Conservation (phyloP, 2,797 vertebrate species). For the Galaxias olidus region DNA sequence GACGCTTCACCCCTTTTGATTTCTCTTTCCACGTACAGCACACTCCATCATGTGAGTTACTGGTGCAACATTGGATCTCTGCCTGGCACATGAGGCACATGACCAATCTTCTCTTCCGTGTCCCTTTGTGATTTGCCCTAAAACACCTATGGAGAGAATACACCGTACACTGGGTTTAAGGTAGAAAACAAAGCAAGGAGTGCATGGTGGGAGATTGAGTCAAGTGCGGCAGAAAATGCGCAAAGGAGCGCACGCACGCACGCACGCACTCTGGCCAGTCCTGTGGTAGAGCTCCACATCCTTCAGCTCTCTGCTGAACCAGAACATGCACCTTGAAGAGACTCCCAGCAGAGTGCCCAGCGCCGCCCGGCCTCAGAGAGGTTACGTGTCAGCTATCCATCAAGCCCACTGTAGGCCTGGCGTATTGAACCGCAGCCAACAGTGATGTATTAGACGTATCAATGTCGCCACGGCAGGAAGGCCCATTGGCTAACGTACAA, state of each 20-base stretch:
- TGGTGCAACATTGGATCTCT: constrained; percentile 26
- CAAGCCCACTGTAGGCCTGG: constrained; percentile 49
- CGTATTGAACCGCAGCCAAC: constrained; percentile 37
- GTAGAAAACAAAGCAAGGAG: too few relatives aligned
- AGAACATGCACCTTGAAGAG: not conserved
- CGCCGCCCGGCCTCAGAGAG: constrained; percentile 25
- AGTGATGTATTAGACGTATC: constrained; percentile 45
- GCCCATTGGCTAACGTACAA: constrained; percentile 34
- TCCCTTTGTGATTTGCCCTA: constrained; percentile 20
- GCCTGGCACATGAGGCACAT: constrained; percentile 6
- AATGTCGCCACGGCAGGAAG: constrained; percentile 42
- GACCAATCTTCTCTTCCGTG: not conserved
- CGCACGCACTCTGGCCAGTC: too few relatives aligned
- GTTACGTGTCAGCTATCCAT: constrained; percentile 62
- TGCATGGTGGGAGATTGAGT: too few relatives aligned
- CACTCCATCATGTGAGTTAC: constrained; percentile 39
- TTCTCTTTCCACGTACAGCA: not conserved
- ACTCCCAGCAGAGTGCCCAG: constrained; percentile 23
- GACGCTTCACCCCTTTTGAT: constrained; percentile 36
- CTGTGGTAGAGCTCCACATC: too few relatives aligned
- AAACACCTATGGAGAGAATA: too few relatives aligned
- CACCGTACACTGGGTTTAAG: too few relatives aligned
- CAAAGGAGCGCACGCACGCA: too few relatives aligned
- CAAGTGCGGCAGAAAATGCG: too few relatives aligned
- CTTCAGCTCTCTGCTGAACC: not conserved